These are phyloP conservation scores for Drosophila cyrtoloma DNA, from an alignment of 2,888 invertebrate genomes.

Conservation along the genomic window DNA sequence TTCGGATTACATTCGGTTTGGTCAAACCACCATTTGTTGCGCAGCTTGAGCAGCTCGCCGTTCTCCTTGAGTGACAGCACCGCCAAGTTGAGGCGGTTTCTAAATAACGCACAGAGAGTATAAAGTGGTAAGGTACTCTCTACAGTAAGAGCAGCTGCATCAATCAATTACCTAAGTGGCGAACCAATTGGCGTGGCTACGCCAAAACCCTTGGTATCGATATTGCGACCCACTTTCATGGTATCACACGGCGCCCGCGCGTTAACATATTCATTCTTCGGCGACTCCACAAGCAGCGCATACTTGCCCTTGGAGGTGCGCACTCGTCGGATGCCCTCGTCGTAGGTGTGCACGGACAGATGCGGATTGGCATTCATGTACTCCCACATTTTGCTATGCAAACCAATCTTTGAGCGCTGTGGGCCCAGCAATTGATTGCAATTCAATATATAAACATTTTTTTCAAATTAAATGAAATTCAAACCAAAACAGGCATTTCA, in stretches of 20 bases:
- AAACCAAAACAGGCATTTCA: not conserved
- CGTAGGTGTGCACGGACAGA: constrained; percentile 92
- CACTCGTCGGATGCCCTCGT: constrained; percentile 92
- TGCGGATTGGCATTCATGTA: constrained; percentile 95
- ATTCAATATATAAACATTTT: not conserved
- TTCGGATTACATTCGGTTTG: constrained; percentile 90
- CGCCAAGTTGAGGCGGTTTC: constrained; percentile 96
- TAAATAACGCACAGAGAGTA: constrained; percentile 81
- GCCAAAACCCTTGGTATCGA: constrained; percentile 97
- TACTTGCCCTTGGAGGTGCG: constrained; percentile 93
- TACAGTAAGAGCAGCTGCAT: constrained; percentile 2
- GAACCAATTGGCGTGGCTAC: constrained; percentile 97
- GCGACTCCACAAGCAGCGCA: constrained; percentile 90
- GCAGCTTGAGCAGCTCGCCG: constrained; percentile 95
- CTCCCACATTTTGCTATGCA: constrained; percentile 97
- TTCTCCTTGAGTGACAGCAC: constrained; percentile 95
- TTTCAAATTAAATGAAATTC: not conserved
- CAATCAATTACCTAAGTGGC: constrained; percentile 90
- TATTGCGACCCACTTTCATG: constrained; percentile 95
- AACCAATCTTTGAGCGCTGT: constrained; percentile 93
- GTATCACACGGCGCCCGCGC: constrained; percentile 97
- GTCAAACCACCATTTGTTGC: constrained; percentile 98
- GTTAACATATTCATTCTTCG: constrained; percentile 90
- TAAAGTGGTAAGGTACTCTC: not conserved
- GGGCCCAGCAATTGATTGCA: not conserved